Conservation (phyloP, 2,888 invertebrate genomes). For the Epistrophella euchroma region DNA sequence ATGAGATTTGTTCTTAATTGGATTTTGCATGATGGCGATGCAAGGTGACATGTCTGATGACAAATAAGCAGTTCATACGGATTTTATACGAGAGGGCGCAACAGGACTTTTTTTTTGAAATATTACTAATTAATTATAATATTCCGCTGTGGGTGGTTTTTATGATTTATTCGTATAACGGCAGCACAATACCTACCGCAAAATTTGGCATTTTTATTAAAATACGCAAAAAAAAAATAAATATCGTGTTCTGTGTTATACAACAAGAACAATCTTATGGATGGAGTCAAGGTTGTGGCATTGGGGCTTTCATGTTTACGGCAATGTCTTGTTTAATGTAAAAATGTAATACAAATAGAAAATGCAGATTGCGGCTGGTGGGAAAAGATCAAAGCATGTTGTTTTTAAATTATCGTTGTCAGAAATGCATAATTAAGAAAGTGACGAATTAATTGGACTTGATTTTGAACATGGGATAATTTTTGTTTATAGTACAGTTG, state of each 20-base stretch:
- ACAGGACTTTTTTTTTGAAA: slow-evolving; percentile 5
- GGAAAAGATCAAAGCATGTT: slow-evolving; percentile 52
- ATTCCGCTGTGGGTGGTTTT: slow-evolving; percentile 23
- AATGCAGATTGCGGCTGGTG: not conserved
- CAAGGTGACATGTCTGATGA: slow-evolving; percentile 28
- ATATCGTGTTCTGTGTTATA: slow-evolving; percentile 12
- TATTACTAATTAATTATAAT: slow-evolving; percentile 40
- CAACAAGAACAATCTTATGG: slow-evolving; percentile 16
- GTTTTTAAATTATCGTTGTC: slow-evolving; percentile 7
- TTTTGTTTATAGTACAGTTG: slow-evolving; percentile 10
- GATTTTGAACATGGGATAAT: slow-evolving; percentile 40
- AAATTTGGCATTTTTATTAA: slow-evolving; percentile 28
- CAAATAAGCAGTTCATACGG: not conserved
- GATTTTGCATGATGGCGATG: slow-evolving; percentile 23
- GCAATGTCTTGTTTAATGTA: slow-evolving; percentile 46
- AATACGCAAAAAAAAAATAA: not conserved
- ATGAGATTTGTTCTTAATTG: slow-evolving; percentile 48
- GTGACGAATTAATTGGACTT: slow-evolving; percentile 46
- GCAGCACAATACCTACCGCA: slow-evolving; percentile 34
- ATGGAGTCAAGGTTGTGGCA: slow-evolving; percentile 42
- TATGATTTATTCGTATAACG: slow-evolving; percentile 54
- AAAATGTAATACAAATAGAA: not conserved
- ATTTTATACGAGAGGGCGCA: slow-evolving; percentile 15
- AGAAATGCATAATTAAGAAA: slow-evolving; percentile 31
- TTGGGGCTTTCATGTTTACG: slow-evolving; percentile 35